phyloP scores from a whole-genome alignment of 2,113 vertebrate genomes.

The Cyphomyrus plagiostoma region DNA sequence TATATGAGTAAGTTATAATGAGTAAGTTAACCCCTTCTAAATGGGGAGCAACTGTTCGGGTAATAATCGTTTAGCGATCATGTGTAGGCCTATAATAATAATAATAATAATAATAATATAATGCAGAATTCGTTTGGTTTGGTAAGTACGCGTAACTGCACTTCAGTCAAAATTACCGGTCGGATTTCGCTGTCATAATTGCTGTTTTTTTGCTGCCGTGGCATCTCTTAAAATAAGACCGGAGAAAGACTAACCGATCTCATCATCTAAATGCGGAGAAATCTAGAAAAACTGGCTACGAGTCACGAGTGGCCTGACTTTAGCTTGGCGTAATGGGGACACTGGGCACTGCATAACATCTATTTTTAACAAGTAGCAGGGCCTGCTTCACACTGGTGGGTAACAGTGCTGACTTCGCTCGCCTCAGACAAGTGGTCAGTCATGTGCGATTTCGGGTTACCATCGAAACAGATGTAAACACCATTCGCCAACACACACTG shows the following conservation, averaged over 20 bases:
- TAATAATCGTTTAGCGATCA: neutral
- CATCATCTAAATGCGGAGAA: neutral
- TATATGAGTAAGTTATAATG: neutral
- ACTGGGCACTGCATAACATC: neutral
- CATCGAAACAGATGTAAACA: neutral
- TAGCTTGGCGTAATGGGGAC: conserved; percentile 1
- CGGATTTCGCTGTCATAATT: neutral
- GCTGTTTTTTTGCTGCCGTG: neutral
- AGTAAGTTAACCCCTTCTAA: neutral
- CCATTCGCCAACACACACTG: neutral
- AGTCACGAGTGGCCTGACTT: neutral
- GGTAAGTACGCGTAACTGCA: neutral
- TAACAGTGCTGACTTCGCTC: neutral
- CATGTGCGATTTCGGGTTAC: neutral
- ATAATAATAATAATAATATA: neutral
- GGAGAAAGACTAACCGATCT: neutral
- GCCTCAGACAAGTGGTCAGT: neutral
- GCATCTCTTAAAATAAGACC: neutral
- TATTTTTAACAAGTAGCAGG: conserved; percentile 22
- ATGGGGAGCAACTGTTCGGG: neutral
- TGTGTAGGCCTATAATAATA: neutral
- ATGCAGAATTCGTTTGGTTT: neutral
- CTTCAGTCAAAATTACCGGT: neutral
- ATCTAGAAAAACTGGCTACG: neutral
- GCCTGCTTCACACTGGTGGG: neutral